A percentile compares a stretch with the other conserved stretches of the same genome.
These are phyloP conservation scores for Hydractinia symbiolongicarpus DNA, from an alignment of 30 jellyfish, hydroid and myxozoan genomes.

Conservation along the genomic window DNA sequence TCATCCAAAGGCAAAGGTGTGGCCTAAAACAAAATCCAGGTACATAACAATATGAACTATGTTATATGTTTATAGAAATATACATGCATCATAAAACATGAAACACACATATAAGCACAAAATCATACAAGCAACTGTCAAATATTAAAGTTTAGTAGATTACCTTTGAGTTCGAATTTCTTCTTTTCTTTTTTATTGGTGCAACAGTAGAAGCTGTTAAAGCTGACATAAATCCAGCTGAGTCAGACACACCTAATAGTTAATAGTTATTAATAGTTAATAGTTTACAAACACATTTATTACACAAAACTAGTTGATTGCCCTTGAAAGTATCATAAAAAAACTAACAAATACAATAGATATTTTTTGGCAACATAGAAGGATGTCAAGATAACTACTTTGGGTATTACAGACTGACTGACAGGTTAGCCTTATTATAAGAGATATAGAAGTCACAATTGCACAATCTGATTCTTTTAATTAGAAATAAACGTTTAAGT, in stretches of 20 bases:
- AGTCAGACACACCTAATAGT: conserved; percentile 59
- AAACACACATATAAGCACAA: not conserved
- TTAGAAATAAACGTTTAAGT: not conserved
- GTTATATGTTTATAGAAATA: not conserved
- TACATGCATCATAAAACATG: not conserved
- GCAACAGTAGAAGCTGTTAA: conserved; percentile 66
- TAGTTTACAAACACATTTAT: too few relatives aligned
- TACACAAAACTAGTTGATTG: too few relatives aligned
- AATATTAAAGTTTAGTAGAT: not conserved
- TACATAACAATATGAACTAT: too few relatives aligned
- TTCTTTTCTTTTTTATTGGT: conserved; percentile 59
- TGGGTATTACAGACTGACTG: too few relatives aligned
- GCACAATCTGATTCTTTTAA: not conserved
- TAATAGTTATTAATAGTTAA: too few relatives aligned
- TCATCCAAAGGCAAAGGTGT: conserved; percentile 74
- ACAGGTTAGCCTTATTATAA: too few relatives aligned
- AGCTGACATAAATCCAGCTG: conserved; percentile 89
- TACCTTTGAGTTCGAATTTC: conserved; percentile 28
- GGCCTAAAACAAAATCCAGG: conserved; percentile 40
- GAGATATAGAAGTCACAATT: too few relatives aligned
- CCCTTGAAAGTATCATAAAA: too few relatives aligned
- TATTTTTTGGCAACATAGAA: too few relatives aligned
- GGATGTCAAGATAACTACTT: too few relatives aligned
- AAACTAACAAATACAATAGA: too few relatives aligned
- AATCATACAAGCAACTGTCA: not conserved